Base-by-base conservation (phyloP, 2,888 invertebrate genomes). In the Drosophila putrida region DNA sequence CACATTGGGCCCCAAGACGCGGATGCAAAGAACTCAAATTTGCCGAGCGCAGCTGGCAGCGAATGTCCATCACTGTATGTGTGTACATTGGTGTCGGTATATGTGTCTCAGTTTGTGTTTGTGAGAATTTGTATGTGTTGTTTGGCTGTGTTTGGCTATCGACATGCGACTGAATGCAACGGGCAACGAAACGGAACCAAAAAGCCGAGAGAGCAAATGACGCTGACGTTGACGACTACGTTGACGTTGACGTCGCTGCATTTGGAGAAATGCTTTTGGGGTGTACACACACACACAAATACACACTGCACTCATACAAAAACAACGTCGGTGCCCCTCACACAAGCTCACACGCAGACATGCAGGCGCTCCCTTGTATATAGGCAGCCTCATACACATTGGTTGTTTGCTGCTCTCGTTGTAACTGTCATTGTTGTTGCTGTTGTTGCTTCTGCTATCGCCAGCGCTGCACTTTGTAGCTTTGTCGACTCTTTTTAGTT, bases 261-360 rank as follows among this genome's bases (percentile, higher is more conserved):
- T 73, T 83, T 86, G 83, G 90, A 90, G 90, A 87, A 90, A 87
- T 87, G 77, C 71, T 73, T 79, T 66, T 88, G 90, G 90, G 88
- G 85, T 54, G 63, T 43, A 46, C 31, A 55, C 58, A 43, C 43
- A 54, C 27, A 49, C 31, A 49, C 33, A 62, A 31, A 58, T 36
- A 55, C 60, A 43, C 36, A 49, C 20, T 41, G 49, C 41, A 47
- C 43, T 47, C 39, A 36, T 39, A 60, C 63, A 59, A 38, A 50
- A 27, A 33, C 31, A 47, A 25, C 28, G 60, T 28, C 47, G 43
- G 55, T 78, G 60, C 53, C 75, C 75, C 77, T 80, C 80, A 64
- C 80, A 36, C 58, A 63, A 63, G 63, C 74, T 63, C 47, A 50
- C 54, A 75, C 75, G 57, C 69, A 66, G 54, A 65, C 68, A 62